Percentiles rank a stretch among this genome's conserved stretches.
Conservation (phyloP, 1,140 invertebrate genomes). For the Muscidifurax raptorellus region DNA sequence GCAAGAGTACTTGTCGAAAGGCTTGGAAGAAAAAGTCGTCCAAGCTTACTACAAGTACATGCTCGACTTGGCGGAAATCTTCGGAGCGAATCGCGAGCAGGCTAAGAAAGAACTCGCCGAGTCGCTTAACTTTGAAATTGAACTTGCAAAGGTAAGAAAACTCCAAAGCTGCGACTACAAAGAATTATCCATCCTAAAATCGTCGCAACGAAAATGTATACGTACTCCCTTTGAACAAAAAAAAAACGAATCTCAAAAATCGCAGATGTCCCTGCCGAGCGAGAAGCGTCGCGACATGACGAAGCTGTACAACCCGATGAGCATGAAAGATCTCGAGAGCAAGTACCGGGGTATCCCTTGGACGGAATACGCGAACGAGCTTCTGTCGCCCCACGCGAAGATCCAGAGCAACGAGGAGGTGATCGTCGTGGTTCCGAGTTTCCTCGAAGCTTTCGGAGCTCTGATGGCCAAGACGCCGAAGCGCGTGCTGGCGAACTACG, state of each 20-base stretch:
- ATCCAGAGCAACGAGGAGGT: slow-evolving; percentile 84
- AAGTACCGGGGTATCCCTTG: slow-evolving; percentile 86
- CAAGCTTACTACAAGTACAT: slow-evolving; percentile 87
- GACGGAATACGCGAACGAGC: slow-evolving; percentile 85
- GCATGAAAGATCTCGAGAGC: slow-evolving; percentile 82
- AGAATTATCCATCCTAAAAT: no score
- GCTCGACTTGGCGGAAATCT: slow-evolving; percentile 89
- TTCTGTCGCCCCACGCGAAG: slow-evolving; percentile 78
- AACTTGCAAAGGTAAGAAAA: slow-evolving; percentile 88
- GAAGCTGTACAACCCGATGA: slow-evolving; percentile 93
- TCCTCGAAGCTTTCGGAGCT: slow-evolving; percentile 81
- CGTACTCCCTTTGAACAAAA: no score
- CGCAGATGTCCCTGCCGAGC: slow-evolving; percentile 88
- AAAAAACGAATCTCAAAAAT: not conserved
- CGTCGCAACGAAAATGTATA: not conserved
- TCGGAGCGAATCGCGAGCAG: slow-evolving; percentile 84
- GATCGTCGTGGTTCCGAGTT: slow-evolving; percentile 87
- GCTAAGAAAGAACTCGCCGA: slow-evolving; percentile 86
- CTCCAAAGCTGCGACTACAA: no score
- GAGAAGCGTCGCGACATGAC: slow-evolving; percentile 93
- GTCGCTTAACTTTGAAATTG: slow-evolving; percentile 92
- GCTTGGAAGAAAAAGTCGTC: slow-evolving; percentile 85
- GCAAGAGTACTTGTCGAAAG: slow-evolving; percentile 91
- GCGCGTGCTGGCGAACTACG: slow-evolving; percentile 81
- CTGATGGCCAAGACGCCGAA: slow-evolving; percentile 77